Conservation (phyloP, 2,888 invertebrate species). For the Apodemia duryi region DNA sequence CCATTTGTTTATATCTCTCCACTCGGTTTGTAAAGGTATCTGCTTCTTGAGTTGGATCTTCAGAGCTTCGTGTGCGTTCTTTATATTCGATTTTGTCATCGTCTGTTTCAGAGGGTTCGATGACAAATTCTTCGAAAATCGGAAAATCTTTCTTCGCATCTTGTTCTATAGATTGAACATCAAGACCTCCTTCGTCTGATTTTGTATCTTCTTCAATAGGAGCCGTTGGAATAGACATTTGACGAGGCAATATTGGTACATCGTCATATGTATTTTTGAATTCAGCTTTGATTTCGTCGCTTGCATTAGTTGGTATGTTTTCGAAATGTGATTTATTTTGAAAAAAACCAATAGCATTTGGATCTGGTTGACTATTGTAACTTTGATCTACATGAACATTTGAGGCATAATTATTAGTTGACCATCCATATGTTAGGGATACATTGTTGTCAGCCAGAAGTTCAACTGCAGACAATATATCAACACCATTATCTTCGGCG, state of each 20-base stretch:
- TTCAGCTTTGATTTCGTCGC: constrained; percentile 14
- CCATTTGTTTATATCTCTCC: constrained; percentile 58
- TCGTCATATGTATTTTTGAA: constrained; percentile 5
- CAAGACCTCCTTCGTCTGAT: neutral
- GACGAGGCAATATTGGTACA: neutral
- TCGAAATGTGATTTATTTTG: constrained; percentile 7
- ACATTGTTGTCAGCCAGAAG: constrained; percentile 41
- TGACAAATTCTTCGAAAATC: constrained; percentile 58
- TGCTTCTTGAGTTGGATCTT: constrained; percentile 40
- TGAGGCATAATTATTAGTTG: constrained; percentile 19
- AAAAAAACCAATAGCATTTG: constrained; percentile 6
- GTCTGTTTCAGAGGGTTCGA: constrained; percentile 63
- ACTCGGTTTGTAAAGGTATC: constrained; percentile 66
- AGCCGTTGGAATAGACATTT: constrained; percentile 6
- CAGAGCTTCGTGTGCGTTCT: constrained; percentile 43
- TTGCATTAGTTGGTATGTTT: constrained; percentile 7
- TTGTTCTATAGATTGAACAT: constrained; percentile 10
- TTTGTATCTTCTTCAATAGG: constrained; percentile 4
- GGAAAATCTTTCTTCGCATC: constrained; percentile 33
- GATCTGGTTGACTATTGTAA: neutral
- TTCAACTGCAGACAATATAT: constrained; percentile 54
- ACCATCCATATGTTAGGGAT: constrained; percentile 48
- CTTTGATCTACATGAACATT: neutral
- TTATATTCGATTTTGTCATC: constrained; percentile 59
- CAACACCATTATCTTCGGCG: constrained; percentile 58